These are phyloP conservation scores for Eutrigla gurnardus DNA, from an alignment of 2,797 vertebrate species.

Conservation along the genomic window DNA sequence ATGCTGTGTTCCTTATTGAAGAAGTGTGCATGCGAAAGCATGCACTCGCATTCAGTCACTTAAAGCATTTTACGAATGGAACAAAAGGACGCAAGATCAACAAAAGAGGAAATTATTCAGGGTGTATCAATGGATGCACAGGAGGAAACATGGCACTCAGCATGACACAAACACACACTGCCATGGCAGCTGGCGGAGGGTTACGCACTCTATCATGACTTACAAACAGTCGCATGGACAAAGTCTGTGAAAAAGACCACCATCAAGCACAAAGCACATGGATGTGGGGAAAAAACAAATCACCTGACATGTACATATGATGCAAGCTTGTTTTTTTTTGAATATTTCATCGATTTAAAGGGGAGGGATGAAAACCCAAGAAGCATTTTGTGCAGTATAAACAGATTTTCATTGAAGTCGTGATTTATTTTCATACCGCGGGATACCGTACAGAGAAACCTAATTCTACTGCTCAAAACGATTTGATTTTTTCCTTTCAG, in stretches of 20 bases:
- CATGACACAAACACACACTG: conserved; percentile 68
- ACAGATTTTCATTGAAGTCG: neutral
- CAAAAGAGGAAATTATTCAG: conserved; percentile 18
- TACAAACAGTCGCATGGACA: conserved; percentile 12
- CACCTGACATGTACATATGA: neutral
- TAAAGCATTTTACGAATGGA: too few species aligned
- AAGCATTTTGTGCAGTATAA: neutral
- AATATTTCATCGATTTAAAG: neutral
- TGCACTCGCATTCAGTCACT: too few species aligned
- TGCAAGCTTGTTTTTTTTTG: neutral
- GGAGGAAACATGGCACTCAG: conserved; percentile 69
- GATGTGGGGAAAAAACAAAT: neutral
- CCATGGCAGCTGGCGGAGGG: conserved; percentile 61
- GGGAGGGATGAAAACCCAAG: neutral
- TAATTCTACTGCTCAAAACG: neutral
- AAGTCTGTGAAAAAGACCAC: conserved; percentile 13
- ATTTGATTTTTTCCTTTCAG: neutral
- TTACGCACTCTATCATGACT: conserved; percentile 39
- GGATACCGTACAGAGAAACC: neutral
- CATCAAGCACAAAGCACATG: neutral
- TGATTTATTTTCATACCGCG: neutral
- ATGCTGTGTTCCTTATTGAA: conserved; percentile 14
- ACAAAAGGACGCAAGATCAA: neutral
- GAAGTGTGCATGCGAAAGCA: neutral
- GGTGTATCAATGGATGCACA: conserved; percentile 33